Conservation (phyloP, 2,113 vertebrate species). For the Gadus macrocephalus region DNA sequence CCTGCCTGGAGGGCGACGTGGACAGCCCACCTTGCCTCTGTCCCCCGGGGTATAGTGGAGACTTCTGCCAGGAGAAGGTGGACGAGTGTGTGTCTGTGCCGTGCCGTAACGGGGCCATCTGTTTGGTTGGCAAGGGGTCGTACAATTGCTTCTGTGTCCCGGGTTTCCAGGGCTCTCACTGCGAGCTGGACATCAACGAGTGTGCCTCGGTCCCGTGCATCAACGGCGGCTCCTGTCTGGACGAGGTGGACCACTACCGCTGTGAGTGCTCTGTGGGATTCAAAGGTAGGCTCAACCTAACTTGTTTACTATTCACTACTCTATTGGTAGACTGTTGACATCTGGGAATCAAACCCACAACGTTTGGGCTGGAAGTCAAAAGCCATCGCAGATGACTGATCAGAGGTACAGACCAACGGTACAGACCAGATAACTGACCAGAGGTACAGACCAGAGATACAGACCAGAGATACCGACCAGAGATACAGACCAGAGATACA, state of each 20-base stretch:
- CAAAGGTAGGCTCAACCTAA: constrained; percentile 71
- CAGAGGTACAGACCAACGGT: too few species aligned
- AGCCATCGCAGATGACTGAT: too few species aligned
- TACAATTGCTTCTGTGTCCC: constrained; percentile 96
- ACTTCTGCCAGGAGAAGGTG: constrained; percentile 69
- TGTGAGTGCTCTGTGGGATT: constrained; percentile 83
- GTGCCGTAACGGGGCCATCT: constrained; percentile 91
- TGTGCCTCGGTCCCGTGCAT: constrained; percentile 88
- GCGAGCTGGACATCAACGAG: constrained; percentile 95
- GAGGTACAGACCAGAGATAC: background rate
- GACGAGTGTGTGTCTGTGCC: constrained; percentile 79
- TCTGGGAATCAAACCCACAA: too few species aligned
- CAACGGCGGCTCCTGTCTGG: constrained; percentile 84
- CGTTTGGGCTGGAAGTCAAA: too few species aligned
- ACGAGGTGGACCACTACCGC: constrained; percentile 81
- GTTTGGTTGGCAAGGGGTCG: constrained; percentile 66
- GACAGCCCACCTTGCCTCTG: constrained; percentile 72
- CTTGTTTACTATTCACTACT: too few species aligned
- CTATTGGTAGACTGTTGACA: too few species aligned
- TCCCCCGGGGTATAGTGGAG: constrained; percentile 70
- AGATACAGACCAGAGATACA: too few species aligned
- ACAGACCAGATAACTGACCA: too few species aligned
- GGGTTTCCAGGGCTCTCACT: constrained; percentile 90
- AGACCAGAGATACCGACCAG: too few species aligned
- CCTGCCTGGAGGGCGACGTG: constrained; percentile 59